Evolutionary conservation across 2,113 vertebrate genomes (phyloP).

Genomic region (Pseudois nayaur): DNA sequence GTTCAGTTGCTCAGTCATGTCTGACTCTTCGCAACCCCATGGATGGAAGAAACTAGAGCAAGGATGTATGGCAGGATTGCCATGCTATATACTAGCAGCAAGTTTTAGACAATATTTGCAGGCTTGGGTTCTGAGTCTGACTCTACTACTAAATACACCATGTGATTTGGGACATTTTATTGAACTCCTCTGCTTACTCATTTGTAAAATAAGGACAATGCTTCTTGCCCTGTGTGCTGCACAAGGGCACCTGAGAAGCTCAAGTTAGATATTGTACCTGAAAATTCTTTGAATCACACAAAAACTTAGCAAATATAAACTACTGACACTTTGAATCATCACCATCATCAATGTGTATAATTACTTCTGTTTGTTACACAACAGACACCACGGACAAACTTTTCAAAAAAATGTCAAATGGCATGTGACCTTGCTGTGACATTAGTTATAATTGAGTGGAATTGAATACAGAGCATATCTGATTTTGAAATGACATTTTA

Average conservation of each 20-base stretch:
- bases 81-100: not conserved
- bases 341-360: not conserved
- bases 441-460: not conserved
- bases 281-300: not conserved
- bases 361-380: not conserved
- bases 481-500: slow-evolving; percentile 21
- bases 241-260: not conserved
- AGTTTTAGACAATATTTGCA: not conserved
- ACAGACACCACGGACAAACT: not conserved
- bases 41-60: not conserved
- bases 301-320: not conserved
- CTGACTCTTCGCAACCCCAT: not conserved
- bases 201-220: not conserved
- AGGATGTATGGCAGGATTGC: not conserved
- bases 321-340: not conserved
- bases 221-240: not conserved
- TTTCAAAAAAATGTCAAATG: not conserved
- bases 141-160: not conserved
- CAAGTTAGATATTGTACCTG: not conserved
- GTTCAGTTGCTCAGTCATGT: not conserved
- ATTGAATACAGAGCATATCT: not conserved
- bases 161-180: not conserved
- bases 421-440: not conserved
- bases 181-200: not conserved
- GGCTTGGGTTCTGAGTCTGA: not conserved